A percentile compares a stretch with the other conserved stretches of the same genome.
Evolutionary conservation across 23 tunicate genomes (phyloP).

Genomic region (Corella eumyota): DNA sequence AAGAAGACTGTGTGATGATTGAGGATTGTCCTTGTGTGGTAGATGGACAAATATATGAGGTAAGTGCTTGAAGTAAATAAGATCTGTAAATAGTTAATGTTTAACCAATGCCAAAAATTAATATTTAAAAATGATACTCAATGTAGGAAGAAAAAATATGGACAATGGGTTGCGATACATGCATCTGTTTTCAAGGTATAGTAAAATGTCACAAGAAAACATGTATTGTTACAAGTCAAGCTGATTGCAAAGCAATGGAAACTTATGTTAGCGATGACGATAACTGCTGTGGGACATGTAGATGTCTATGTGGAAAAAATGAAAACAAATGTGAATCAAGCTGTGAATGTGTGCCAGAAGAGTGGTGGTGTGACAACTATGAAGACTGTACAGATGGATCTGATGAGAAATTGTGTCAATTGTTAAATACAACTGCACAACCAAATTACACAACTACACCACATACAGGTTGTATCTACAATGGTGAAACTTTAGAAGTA

Average conservation of each 20-base stretch:
- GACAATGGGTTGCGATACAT: background rate
- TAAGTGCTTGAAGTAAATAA: no score
- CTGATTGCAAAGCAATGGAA: background rate
- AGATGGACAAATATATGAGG: conserved; percentile 9
- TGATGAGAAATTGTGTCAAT: conserved; percentile 15
- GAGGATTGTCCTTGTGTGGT: conserved; percentile 10
- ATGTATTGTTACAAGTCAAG: background rate
- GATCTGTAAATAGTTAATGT: no score
- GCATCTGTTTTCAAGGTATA: conserved; percentile 5
- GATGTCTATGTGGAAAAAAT: background rate
- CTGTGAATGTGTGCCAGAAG: conserved; percentile 3
- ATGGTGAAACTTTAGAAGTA: background rate
- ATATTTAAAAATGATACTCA: background rate
- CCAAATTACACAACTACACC: background rate
- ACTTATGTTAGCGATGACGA: background rate
- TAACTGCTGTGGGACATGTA: conserved; percentile 11
- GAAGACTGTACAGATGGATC: conserved; percentile 6
- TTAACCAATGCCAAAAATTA: no score
- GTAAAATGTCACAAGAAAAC: conserved; percentile 3
- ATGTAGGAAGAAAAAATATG: background rate
- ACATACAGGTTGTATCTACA: background rate
- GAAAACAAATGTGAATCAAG: conserved; percentile 3
- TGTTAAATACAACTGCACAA: conserved; percentile 3
- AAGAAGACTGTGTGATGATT: background rate
- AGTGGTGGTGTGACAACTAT: conserved; percentile 10